Evolutionary conservation across 2,888 invertebrate genomes (phyloP), one percentile per base, ranked within the genome.

Genomic region (Poecilobothrus nobilitatus): DNA sequence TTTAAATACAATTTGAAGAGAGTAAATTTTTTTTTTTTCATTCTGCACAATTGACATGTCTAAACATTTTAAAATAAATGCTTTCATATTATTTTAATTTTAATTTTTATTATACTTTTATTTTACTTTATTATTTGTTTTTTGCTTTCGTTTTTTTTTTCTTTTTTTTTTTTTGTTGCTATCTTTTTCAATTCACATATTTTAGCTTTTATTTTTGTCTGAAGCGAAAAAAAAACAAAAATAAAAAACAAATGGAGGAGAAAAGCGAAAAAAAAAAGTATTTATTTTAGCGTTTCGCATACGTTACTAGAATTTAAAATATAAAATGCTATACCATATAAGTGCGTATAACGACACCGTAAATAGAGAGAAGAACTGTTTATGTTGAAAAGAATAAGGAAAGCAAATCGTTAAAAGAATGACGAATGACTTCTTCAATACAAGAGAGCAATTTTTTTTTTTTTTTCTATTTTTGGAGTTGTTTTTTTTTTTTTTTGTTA

Each of bases 231-330:
- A 27, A 27, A 27, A 27, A 27, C 2, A 27, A 27, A 27, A 5
- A 27, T 4, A 27, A 27, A 27, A 27, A 27, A 27, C n/a, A n/a
- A n/a, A n/a, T n/a, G n/a, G n/a, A n/a, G n/a, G n/a, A 27, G 27
- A 27, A 27, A 5, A 5, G 5, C 3, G 5, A 27, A 5, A 27
- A 27, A 27, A 27, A 27, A 27, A 27, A 27, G 27, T 5, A 53
- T 53, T 53, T 53, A 53, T n/a, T 53, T 53, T 53, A 53, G 53
- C 53, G 53, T 53, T 53, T 53, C 53, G 7, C 53, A 53, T 53
- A 53, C 53, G 53, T 53, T 53, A 53, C n/a, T 18, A 12, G 53
- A 53, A 53, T 53, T 53, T 18, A 41, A 12, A 41, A 41, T 41
- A 15, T 41, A 12, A 6, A 41, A 41, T 12, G 9, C 9, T 9